phyloP scores from a whole-genome alignment of 2,113 vertebrate species.

The Myiozetetes cayanensis region DNA sequence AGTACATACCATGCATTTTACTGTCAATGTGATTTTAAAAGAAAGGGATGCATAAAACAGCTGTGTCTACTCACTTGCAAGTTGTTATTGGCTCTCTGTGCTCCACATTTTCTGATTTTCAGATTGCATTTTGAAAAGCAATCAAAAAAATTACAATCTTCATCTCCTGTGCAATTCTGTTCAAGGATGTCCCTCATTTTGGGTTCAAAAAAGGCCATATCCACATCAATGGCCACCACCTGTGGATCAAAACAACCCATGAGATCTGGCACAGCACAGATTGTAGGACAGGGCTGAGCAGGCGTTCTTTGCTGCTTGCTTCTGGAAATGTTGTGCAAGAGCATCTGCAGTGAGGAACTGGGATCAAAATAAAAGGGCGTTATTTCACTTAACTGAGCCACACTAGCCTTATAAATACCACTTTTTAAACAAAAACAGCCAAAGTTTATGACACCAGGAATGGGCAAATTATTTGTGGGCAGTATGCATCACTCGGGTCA shows the following conservation, averaged over 20 bases:
- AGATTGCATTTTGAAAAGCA: constrained; percentile 89
- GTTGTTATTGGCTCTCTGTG: constrained; percentile 87
- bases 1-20: not conserved
- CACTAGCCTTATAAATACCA: not conserved
- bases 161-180: constrained; percentile 91
- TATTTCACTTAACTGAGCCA: not conserved
- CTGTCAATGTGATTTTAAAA: not conserved
- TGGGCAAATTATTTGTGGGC: not conserved
- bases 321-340: not conserved
- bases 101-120: constrained; percentile 78
- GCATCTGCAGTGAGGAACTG: not conserved
- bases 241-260: constrained; percentile 59
- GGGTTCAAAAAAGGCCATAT: constrained; percentile 99
- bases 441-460: not conserved
- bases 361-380: not conserved
- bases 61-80: constrained; percentile 82
- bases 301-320: not conserved
- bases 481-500: not conserved
- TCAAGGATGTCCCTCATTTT: constrained; percentile 96
- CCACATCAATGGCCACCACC: constrained; percentile 97
- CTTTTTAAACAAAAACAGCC: not conserved
- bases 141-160: constrained; percentile 97
- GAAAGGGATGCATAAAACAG: not conserved
- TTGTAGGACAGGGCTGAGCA: not conserved
- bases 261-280: not conserved